Evolutionary conservation across 2,797 vertebrate genomes (phyloP), one percentile per base, ranked within the genome.

Genomic region (Threskiornis aethiopicus): DNA sequence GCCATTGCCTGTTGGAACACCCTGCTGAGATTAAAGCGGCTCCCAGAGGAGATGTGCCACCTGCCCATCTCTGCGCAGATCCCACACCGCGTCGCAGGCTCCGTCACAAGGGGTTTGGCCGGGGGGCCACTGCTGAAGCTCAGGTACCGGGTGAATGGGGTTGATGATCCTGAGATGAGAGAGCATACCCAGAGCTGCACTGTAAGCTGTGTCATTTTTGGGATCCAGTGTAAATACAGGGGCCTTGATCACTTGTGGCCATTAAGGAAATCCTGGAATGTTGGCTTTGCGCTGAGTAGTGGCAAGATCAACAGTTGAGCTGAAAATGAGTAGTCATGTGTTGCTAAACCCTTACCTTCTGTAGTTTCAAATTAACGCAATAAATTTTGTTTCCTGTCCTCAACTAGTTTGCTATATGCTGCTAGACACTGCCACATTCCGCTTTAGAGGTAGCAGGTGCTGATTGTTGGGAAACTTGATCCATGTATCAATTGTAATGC

Each of bases 221-320:
- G 28, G 41, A 16, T 49, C 19, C 35, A 2, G 16, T 6, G 7
- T 31, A 9, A 37, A 4, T 7, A 10, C 0, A 19, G 41, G 28
- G 29, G 37, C 33, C 58, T 12, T 3, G 47, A 4, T 19, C 11
- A 0, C 39, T 35, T 3, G 7, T 67, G 80, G 59, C 33, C 19
- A 1, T 20, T 0, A 13, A 37, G 79, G 72, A 35, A 10, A 16
- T 39, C 22, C 72, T 16, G 4, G 46, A 41, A 13, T 2, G 1
- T 4, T 10, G 6, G 41, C 2, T 29, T 16, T 37, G 47, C 0
- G 0, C 42, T 25, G 62, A 19, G 52, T 16, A 2, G 39, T 4
- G 59, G 49, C 6, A 33, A 47, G 70, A 51, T 19, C 42, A 46
- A 8, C 8, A 12, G 0, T 9, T 0, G 66, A 6, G 71, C 51